Percentiles rank a stretch among this genome's conserved stretches.
Evolutionary conservation across 2,888 invertebrate genomes (phyloP).

Genomic region (Ophion costatus): DNA sequence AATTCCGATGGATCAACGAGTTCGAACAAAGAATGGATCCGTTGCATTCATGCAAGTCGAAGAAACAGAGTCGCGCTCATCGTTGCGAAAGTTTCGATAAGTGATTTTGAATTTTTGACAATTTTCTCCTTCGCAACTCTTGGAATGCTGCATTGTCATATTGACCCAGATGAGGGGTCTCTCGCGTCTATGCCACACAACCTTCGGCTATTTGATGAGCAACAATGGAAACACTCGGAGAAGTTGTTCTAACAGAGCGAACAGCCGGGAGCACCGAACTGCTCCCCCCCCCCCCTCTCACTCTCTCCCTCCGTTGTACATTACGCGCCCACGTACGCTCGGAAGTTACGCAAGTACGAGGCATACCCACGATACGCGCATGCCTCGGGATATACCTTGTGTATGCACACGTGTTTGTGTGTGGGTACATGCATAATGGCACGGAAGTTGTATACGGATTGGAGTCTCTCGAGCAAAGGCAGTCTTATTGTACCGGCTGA

Average conservation of each 20-base stretch:
- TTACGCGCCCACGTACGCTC: constrained; percentile 46
- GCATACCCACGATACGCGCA: constrained; percentile 18
- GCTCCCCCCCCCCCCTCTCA: background rate
- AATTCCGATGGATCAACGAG: no score
- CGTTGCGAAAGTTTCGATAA: no score
- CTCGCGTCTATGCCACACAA: background rate
- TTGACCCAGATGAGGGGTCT: constrained; percentile 65
- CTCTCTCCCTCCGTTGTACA: background rate
- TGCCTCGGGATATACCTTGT: constrained; percentile 27
- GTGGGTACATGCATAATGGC: background rate
- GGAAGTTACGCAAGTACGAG: constrained; percentile 43
- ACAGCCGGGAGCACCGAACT: constrained; percentile 41
- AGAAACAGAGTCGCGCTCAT: no score
- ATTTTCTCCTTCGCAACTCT: background rate
- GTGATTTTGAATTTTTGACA: no score
- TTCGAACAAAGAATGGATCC: no score
- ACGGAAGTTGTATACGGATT: background rate
- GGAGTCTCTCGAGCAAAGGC: constrained; percentile 14
- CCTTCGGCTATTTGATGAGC: constrained; percentile 26
- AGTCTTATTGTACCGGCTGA: constrained; percentile 9
- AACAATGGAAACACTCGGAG: constrained; percentile 34
- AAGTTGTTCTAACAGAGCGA: constrained; percentile 43
- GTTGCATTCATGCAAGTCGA: no score
- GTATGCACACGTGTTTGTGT: background rate
- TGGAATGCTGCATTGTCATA: constrained; percentile 55